Evolutionary conservation across 2,888 invertebrate genomes (phyloP).

Genomic region (Ophion ventricosus): DNA sequence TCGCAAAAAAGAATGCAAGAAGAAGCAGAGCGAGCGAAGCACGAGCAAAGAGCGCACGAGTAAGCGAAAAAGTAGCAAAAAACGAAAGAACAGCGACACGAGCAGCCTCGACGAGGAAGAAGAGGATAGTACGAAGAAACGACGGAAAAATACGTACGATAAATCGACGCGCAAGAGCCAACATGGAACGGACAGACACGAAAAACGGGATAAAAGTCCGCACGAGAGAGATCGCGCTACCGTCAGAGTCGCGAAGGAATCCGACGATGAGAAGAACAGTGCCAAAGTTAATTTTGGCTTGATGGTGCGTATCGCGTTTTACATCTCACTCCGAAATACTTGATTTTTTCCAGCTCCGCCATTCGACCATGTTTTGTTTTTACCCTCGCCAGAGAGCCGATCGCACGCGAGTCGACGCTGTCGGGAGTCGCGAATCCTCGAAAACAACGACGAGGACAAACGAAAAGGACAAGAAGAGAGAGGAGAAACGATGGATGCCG

Average conservation of each 20-base stretch:
- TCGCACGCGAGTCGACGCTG: conserved; percentile 70
- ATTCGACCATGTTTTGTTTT: conserved; percentile 10
- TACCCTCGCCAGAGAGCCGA: conserved; percentile 73
- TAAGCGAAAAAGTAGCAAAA: conserved; percentile 52
- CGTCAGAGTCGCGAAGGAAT: conserved; percentile 30
- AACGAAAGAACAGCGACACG: conserved; percentile 65
- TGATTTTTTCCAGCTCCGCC: background rate
- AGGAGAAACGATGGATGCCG: conserved; percentile 74
- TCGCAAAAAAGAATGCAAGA: conserved; percentile 66
- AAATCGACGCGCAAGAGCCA: conserved; percentile 43
- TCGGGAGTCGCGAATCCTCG: conserved; percentile 56
- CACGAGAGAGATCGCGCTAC: conserved; percentile 50
- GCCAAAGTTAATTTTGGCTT: conserved; percentile 70
- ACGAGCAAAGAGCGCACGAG: conserved; percentile 37
- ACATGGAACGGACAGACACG: conserved; percentile 26
- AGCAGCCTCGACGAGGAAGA: conserved; percentile 65
- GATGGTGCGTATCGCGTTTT: conserved; percentile 67
- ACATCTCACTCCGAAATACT: too few species aligned
- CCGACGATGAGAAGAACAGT: conserved; percentile 54
- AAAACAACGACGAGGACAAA: conserved; percentile 49
- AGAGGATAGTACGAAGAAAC: conserved; percentile 67
- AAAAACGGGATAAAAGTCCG: conserved; percentile 55
- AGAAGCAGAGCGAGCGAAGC: conserved; percentile 59
- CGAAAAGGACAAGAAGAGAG: conserved; percentile 68
- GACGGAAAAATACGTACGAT: conserved; percentile 77